These are phyloP conservation scores for Toxonevra muliebris DNA, from an alignment of 2,888 invertebrate genomes.

Conservation along the genomic window DNA sequence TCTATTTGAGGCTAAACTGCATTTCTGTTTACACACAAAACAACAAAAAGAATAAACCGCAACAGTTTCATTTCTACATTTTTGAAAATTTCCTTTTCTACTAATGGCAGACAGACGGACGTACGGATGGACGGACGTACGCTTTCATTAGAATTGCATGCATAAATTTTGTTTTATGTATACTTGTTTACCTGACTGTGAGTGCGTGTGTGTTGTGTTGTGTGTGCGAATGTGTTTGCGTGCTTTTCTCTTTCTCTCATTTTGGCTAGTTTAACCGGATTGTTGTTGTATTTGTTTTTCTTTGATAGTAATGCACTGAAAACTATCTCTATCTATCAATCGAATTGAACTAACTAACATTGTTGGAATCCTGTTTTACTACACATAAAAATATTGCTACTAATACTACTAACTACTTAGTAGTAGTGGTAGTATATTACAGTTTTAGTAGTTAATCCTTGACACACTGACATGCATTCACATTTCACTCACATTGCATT, in stretches of 20 bases:
- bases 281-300: too few relatives aligned
- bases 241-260: not conserved
- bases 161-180: constrained; percentile 12
- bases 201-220: not conserved
- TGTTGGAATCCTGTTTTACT: constrained; percentile 20
- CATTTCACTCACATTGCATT: not conserved
- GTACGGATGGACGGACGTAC: not conserved
- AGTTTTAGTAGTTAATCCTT: constrained; percentile 26
- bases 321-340: not conserved
- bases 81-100: constrained; percentile 33
- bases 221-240: not conserved
- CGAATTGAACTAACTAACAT: not conserved
- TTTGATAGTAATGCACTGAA: not conserved
- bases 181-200: not conserved
- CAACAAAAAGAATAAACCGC: not conserved
- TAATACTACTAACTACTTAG: not conserved
- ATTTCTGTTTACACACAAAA: constrained; percentile 8
- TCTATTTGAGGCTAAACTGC: too few relatives aligned
- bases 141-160: not conserved
- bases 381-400: not conserved
- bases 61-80: constrained; percentile 2
- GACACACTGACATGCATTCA: constrained; percentile 35
- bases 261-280: constrained; percentile 4
- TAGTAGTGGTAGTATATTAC: constrained; percentile 3
- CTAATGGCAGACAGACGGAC: constrained; percentile 7